Conservation (phyloP, 2,888 invertebrate species). For the Brachypalpus laphriformis region DNA sequence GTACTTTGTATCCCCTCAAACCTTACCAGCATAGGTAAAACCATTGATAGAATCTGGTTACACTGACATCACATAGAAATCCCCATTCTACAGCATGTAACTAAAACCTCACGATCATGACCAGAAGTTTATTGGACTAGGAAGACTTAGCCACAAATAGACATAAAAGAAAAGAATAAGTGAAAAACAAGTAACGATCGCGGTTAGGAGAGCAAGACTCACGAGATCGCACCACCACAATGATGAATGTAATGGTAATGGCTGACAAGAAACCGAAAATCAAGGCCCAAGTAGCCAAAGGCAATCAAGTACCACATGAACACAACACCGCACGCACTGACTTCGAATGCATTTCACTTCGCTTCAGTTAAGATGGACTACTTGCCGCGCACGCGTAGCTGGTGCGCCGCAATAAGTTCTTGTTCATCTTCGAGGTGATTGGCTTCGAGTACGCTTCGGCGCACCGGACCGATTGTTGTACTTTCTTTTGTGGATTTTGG, state of each 20-base stretch:
- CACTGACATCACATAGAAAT: background rate
- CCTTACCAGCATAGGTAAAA: background rate
- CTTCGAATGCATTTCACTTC: constrained; percentile 42
- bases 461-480: constrained; percentile 29
- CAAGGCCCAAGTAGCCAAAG: constrained; percentile 20
- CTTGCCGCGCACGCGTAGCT: constrained; percentile 39
- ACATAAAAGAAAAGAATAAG: constrained; percentile 5
- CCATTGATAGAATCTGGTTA: constrained; percentile 3
- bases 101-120: constrained; percentile 14
- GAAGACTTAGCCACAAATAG: constrained; percentile 22
- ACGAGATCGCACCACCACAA: constrained; percentile 21
- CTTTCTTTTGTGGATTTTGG: constrained; percentile 51
- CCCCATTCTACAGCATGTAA: constrained; percentile 14
- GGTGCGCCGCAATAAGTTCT: constrained; percentile 41
- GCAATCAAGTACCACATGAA: constrained; percentile 11
- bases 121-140: constrained; percentile 44
- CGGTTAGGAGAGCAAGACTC: constrained; percentile 57
- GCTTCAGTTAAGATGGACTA: constrained; percentile 54
- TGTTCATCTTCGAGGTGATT: constrained; percentile 43
- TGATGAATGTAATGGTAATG: constrained; percentile 10
- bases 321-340: constrained; percentile 2
- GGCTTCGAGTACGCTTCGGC: constrained; percentile 17
- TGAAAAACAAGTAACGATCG: constrained; percentile 44
- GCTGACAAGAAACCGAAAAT: constrained; percentile 41
- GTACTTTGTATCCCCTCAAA: background rate